Evolutionary conservation across 2,888 invertebrate species (phyloP), one percentile per base, ranked within the genome.

Genomic region (Polyploca ridens): DNA sequence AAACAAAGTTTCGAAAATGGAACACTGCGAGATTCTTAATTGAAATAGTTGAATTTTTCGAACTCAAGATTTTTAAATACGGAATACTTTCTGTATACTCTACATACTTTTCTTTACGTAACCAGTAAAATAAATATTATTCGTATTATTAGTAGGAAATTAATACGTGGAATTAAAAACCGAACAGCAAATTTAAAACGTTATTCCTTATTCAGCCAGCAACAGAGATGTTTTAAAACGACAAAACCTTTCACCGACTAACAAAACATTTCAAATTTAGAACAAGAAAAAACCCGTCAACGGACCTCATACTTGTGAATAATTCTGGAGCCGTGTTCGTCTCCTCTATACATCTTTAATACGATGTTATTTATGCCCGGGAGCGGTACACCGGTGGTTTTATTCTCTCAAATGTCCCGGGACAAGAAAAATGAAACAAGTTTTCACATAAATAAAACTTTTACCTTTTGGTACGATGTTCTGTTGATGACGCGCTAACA

Each of bases 361-460:
- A 77, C 72, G 69, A 67, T 70, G 85, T 85, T 87, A 86, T 88
- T 88, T 87, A 89, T 85, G 86, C 73, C 71, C 77, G 71, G 76
- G 77, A 66, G 76, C 75, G 72, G 76, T 73, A 74, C 69, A 77
- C 81, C 79, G 76, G 76, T 75, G 77, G 81, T 83, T 80, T 88
- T 85, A 80, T 78, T 79, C 73, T 78, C 80, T 74, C 79, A 78
- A 86, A 85, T 83, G 82, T 79, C 78, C 73, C 76, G 76, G 73
- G 79, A 38, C 79, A 87, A 88, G 89, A 90, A 89, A 89, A 91
- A 90, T 93, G 91, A 88, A 89, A 85, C 84, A 91, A 93, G 86
- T 92, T 91, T 86, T 79, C 87, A 85, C 90, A 91, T 93, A 90
- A 91, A 91, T 90, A 91, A 89, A 88, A 91, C 79, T 89, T 89